Base-by-base conservation (phyloP, 2,113 vertebrate species). In the Onychostoma macrolepis region DNA sequence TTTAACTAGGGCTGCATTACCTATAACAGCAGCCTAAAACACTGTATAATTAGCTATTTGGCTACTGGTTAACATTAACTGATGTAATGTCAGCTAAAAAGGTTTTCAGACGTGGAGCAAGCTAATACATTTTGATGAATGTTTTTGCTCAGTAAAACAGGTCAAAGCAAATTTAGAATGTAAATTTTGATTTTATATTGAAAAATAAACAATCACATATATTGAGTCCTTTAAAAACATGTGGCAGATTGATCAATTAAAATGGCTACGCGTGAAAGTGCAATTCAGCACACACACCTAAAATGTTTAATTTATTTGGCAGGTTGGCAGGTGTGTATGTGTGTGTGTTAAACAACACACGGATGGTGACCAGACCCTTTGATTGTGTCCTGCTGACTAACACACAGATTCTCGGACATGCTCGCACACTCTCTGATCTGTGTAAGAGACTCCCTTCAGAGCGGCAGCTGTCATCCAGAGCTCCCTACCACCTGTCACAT, bases 381-480 rank as follows among this genome's bases (percentile, higher is more conserved):
- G 80, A 88, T 86, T 67, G 80, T 84, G 89, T 76, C 83, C 72
- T 45, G 72, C 84, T 48, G 67, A 28, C 81, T 58, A 58, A 58
- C 83, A 72, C 80, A 50, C 26, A 82, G 21, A 84, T n/a, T 71
- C 45, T 38, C 67, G 48, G 43, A 65, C 82, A 82, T 48, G 33
- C 67, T 71, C 69, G 43, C 67, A 75, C 84, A 67, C 75, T 50
- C 80, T 74, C 72, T 84, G 84, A 86, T 86, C 80, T 58, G 48
- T 86, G 84, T 75, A 84, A 84, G 80, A 86, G 84, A 63, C 80
- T 90, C 48, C 84, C 84, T 33, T 53, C 78, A 45, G 87, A 84
- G 84, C 36, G 83, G 41, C 89, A 90, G 85, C 87, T 88, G 87
- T 88, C 83, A 71, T 79, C 36, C 76, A 84, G 38, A 84, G 61